phyloP scores from a whole-genome alignment of 23 tunicate genomes.

The Ciona savignyi region DNA sequence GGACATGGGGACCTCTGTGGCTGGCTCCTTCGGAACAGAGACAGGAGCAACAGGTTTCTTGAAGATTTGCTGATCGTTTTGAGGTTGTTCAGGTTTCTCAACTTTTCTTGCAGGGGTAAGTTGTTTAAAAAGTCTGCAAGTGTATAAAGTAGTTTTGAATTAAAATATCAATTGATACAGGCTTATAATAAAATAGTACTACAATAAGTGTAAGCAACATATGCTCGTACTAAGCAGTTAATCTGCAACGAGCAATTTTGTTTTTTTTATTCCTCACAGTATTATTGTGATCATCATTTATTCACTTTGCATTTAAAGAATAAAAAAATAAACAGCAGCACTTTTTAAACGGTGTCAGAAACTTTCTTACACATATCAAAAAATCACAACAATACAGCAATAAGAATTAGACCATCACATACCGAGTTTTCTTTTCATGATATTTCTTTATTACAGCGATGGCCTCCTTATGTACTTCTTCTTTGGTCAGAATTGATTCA shows the following conservation, averaged over 20 bases:
- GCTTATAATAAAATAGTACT: no score
- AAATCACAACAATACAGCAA: not conserved
- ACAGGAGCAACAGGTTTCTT: not conserved
- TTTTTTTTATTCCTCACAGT: no score
- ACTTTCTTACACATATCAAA: no score
- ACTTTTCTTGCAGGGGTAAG: not conserved
- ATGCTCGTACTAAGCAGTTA: no score
- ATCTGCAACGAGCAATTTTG: no score
- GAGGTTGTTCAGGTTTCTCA: not conserved
- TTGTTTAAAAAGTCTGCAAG: not conserved
- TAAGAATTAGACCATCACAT: not conserved
- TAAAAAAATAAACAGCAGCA: not conserved
- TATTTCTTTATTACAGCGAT: slow-evolving; percentile 27
- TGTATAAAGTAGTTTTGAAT: no score
- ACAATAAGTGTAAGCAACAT: no score
- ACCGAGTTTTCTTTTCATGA: slow-evolving; percentile 69
- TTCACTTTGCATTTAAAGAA: no score
- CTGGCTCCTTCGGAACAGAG: not conserved
- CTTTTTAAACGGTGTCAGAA: not conserved
- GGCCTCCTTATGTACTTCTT: slow-evolving; percentile 58
- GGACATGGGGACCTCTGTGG: slow-evolving; percentile 34
- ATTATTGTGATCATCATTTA: no score
- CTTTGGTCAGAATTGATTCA: slow-evolving; percentile 69
- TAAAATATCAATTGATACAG: no score
- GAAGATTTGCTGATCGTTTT: not conserved